A percentile compares a stretch with the other conserved stretches of the same genome.
These are phyloP conservation scores for Pogonomyrmex barbatus DNA, from an alignment of 1,140 invertebrate species.

Conservation along the genomic window DNA sequence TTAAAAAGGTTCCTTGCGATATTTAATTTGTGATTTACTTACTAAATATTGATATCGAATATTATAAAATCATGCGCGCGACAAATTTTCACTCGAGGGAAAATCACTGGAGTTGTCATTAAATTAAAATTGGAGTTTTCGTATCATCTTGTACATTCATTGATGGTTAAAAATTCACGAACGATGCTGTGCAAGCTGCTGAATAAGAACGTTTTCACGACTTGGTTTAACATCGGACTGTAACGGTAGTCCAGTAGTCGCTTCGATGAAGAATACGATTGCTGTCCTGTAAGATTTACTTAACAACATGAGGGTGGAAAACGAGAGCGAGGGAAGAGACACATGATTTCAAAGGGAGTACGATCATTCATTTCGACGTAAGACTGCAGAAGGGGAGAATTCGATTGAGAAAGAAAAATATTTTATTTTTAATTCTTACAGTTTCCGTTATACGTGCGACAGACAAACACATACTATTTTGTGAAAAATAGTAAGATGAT, in stretches of 20 bases:
- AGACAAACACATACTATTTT: not conserved
- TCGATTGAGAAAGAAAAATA: slow-evolving; percentile 6
- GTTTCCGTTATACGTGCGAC: slow-evolving; percentile 6
- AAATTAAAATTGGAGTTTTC: slow-evolving; percentile 5
- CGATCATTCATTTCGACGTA: slow-evolving; percentile 24
- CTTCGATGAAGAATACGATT: slow-evolving; percentile 34
- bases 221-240: not conserved
- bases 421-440: slow-evolving; percentile 21
- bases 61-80: not conserved
- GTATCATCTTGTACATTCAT: not conserved
- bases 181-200: not conserved
- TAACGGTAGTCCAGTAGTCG: slow-evolving; percentile 9
- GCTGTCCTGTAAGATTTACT: slow-evolving; percentile 55
- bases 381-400: not conserved
- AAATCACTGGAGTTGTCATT: not conserved
- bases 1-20: not conserved
- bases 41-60: slow-evolving; percentile 10
- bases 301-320: slow-evolving; percentile 51
- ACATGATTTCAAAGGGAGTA: slow-evolving; percentile 43
- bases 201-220: slow-evolving; percentile 24
- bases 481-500: not conserved
- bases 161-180: slow-evolving; percentile 24
- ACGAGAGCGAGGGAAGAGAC: slow-evolving; percentile 28
- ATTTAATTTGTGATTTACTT: not conserved
- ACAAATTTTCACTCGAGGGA: not conserved